A percentile compares a stretch with the other conserved stretches of the same genome.
Conservation (phyloP, 2,113 vertebrate genomes). For the Suncus etruscus region DNA sequence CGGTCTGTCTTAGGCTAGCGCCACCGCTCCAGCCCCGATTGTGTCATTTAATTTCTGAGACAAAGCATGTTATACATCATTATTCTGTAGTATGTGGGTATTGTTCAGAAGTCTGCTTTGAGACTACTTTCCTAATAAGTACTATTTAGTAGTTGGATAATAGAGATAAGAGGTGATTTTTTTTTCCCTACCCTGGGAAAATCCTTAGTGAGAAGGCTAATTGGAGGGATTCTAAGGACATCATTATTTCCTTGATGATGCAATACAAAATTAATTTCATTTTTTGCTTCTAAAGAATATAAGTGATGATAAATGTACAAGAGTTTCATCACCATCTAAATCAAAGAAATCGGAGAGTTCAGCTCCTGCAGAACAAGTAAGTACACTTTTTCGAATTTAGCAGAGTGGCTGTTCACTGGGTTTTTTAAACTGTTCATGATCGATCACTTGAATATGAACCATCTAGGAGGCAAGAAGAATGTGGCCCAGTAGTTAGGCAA, state of each 20-base stretch:
- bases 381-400: conserved; percentile 43
- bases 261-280: neutral
- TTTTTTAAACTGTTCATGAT: no score
- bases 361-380: conserved; percentile 87
- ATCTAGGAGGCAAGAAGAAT: no score
- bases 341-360: conserved; percentile 84
- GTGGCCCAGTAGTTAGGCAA: no score
- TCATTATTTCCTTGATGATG: neutral
- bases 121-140: neutral
- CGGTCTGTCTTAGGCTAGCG: no score
- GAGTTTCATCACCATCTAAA: conserved; percentile 86
- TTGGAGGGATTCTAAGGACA: neutral
- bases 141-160: neutral
- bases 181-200: neutral
- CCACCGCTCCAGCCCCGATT: no score
- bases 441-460: no score
- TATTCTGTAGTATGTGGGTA: neutral
- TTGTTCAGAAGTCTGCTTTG: neutral
- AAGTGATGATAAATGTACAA: conserved; percentile 82
- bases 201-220: neutral
- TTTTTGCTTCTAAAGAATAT: conserved; percentile 79
- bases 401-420: no score
- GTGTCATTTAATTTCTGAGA: no score
- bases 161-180: neutral
- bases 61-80: neutral